Evolutionary conservation across 2,888 invertebrate genomes (phyloP).

Genomic region (Steromphala cineraria): DNA sequence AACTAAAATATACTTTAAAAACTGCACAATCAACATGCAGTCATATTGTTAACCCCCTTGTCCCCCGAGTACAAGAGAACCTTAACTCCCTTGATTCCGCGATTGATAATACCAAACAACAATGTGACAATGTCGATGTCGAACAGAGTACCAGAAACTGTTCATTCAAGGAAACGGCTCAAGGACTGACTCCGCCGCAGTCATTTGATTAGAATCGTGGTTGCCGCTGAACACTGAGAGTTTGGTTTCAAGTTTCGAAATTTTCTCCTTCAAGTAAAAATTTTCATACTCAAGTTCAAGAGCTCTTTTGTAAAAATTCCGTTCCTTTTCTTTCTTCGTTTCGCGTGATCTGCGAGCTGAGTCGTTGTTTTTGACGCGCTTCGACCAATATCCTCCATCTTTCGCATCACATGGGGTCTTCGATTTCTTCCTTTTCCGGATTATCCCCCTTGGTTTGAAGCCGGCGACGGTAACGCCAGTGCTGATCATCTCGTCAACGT

Average conservation of each 20-base stretch:
- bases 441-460: constrained; percentile 55
- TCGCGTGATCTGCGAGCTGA: constrained; percentile 63
- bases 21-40: too few relatives aligned
- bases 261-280: constrained; percentile 51
- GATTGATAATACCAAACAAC: too few relatives aligned
- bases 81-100: too few relatives aligned
- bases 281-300: constrained; percentile 60
- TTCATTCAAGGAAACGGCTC: too few relatives aligned
- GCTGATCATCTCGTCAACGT: constrained; percentile 56
- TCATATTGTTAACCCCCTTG: too few relatives aligned
- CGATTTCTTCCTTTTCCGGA: constrained; percentile 47
- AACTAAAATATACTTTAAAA: too few relatives aligned
- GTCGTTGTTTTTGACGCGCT: constrained; percentile 65
- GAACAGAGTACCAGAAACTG: too few relatives aligned
- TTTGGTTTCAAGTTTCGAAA: constrained; percentile 50
- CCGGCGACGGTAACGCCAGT: constrained; percentile 58
- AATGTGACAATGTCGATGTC: too few relatives aligned
- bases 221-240: constrained; percentile 1
- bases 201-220: too few relatives aligned
- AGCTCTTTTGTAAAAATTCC: constrained; percentile 57
- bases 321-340: constrained; percentile 63
- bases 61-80: too few relatives aligned
- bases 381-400: constrained; percentile 57
- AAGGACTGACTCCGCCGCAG: too few relatives aligned
- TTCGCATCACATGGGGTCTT: constrained; percentile 38